These are phyloP conservation scores for Aphelocoma coerulescens DNA, from an alignment of 2,113 vertebrate species.

Conservation along the genomic window DNA sequence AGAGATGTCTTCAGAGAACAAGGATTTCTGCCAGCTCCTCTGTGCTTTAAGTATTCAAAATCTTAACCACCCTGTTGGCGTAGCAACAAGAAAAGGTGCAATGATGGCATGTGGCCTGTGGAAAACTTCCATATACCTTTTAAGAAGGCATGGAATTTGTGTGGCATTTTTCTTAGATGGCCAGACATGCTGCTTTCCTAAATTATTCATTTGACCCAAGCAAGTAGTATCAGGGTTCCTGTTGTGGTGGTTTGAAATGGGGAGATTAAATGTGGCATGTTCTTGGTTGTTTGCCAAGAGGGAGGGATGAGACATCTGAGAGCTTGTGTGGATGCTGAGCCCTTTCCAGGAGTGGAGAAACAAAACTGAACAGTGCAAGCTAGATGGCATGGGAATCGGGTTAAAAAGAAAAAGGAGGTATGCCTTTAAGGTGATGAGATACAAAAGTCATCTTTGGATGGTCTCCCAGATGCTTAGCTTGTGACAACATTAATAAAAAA, in stretches of 20 bases:
- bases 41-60: not conserved
- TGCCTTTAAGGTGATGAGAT: not conserved
- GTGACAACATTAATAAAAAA: not conserved
- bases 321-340: not conserved
- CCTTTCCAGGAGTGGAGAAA: not conserved
- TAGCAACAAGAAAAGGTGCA: not conserved
- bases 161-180: not conserved
- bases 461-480: not conserved
- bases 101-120: not conserved
- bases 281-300: not conserved
- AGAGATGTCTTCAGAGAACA: not conserved
- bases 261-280: not conserved
- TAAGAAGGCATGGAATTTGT: not conserved
- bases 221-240: not conserved
- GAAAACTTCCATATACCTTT: not conserved
- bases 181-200: not conserved
- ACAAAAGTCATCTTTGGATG: not conserved
- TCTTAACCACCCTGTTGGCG: not conserved
- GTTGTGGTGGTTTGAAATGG: not conserved
- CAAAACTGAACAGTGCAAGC: not conserved
- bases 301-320: not conserved
- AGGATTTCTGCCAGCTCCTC: not conserved
- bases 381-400: not conserved
- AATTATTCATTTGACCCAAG: not conserved
- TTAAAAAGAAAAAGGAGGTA: not conserved